Evolutionary conservation across 2,888 invertebrate genomes (phyloP).

Genomic region (Caenorhabditis sinica): DNA sequence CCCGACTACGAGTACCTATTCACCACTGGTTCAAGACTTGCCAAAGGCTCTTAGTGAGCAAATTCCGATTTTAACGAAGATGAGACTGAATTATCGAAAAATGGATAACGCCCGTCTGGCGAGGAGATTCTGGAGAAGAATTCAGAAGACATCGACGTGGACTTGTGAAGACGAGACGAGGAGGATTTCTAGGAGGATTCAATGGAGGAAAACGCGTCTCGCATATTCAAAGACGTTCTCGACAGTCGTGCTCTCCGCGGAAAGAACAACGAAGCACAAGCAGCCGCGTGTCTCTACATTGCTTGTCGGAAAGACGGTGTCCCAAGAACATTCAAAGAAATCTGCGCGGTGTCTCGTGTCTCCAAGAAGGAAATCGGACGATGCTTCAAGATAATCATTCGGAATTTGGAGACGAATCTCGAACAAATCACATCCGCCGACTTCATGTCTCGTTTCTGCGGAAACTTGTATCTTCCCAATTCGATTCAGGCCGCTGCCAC

Average conservation of each 20-base stretch:
- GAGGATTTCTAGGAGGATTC: too few relatives aligned
- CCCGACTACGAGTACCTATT: background rate
- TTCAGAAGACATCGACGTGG: too few relatives aligned
- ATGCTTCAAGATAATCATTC: slow-evolving; percentile 97
- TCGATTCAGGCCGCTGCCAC: slow-evolving; percentile 89
- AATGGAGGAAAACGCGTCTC: slow-evolving; percentile 95
- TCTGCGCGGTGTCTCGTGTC: slow-evolving; percentile 95
- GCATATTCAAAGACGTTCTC: slow-evolving; percentile 92
- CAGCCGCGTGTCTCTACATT: slow-evolving; percentile 98
- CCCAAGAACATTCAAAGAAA: slow-evolving; percentile 97
- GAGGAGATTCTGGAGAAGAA: too few relatives aligned
- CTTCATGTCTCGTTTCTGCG: slow-evolving; percentile 95
- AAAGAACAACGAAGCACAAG: slow-evolving; percentile 87
- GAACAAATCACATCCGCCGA: slow-evolving; percentile 98
- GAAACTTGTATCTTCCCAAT: slow-evolving; percentile 90
- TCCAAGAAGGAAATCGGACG: slow-evolving; percentile 98
- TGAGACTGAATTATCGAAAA: too few relatives aligned
- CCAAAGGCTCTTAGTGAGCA: background rate
- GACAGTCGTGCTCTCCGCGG: slow-evolving; percentile 82
- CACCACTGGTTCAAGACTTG: slow-evolving; percentile 3
- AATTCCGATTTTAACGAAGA: too few relatives aligned
- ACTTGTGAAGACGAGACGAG: too few relatives aligned
- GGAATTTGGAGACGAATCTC: slow-evolving; percentile 96
- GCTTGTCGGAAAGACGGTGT: slow-evolving; percentile 99
- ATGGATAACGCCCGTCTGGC: too few relatives aligned